Conservation (phyloP, 2,888 invertebrate species). For the Crematogaster levior region DNA sequence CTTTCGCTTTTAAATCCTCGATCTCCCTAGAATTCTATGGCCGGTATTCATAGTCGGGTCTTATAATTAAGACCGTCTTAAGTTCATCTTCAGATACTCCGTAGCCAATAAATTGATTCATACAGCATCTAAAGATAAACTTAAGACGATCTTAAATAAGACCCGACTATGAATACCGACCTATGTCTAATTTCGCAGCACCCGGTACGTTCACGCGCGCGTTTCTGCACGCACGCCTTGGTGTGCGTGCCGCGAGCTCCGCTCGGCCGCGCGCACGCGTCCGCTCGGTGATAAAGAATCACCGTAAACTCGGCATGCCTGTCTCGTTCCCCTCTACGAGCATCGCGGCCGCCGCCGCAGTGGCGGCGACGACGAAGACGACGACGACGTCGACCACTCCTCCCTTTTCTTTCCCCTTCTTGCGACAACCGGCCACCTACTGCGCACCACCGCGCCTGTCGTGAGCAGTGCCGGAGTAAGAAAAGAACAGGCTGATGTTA, state of each 20-base stretch:
- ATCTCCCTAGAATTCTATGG: neutral
- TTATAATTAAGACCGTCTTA: too few species aligned
- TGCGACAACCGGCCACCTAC: slow-evolving; percentile 74
- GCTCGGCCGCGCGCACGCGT: slow-evolving; percentile 46
- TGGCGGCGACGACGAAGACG: slow-evolving; percentile 32
- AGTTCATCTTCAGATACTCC: too few species aligned
- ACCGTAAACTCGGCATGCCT: slow-evolving; percentile 76
- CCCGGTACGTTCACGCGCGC: slow-evolving; percentile 44
- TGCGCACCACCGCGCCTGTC: slow-evolving; percentile 61
- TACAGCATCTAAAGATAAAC: too few species aligned
- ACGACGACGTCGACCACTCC: slow-evolving; percentile 49
- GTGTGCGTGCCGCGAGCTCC: slow-evolving; percentile 34
- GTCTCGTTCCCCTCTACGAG: slow-evolving; percentile 68
- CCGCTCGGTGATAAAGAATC: slow-evolving; percentile 74
- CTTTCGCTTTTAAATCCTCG: neutral
- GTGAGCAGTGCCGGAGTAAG: slow-evolving; percentile 22
- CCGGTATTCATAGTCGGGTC: too few species aligned
- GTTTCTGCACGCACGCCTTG: slow-evolving; percentile 18
- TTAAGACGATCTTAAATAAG: too few species aligned
- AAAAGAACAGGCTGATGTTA: neutral
- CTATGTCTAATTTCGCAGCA: neutral
- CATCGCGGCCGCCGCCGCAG: slow-evolving; percentile 43
- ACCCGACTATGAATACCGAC: too few species aligned
- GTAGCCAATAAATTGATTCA: too few species aligned
- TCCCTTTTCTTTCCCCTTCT: slow-evolving; percentile 68